These are phyloP conservation scores for Myripristis jacobus DNA, from an alignment of 2,797 vertebrate species.

Conservation along the genomic window DNA sequence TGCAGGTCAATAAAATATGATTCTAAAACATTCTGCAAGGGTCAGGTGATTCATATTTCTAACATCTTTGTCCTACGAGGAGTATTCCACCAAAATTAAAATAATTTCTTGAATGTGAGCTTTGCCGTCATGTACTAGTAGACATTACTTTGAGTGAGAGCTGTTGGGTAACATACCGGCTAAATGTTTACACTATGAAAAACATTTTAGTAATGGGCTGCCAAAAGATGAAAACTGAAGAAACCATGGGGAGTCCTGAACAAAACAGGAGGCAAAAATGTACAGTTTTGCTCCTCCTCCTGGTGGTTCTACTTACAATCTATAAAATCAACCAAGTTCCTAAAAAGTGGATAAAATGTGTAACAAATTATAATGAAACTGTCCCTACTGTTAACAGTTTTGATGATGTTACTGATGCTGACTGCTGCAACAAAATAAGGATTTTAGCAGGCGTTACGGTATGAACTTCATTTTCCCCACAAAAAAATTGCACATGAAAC, in stretches of 20 bases:
- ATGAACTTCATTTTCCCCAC: conserved; percentile 32
- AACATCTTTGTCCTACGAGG: conserved; percentile 3
- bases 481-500: conserved; percentile 55
- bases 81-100: conserved; percentile 18
- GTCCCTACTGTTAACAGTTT: conserved; percentile 4
- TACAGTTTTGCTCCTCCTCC: background rate
- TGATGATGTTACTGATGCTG: background rate
- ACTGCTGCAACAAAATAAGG: conserved; percentile 29
- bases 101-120: background rate
- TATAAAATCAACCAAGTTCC: background rate
- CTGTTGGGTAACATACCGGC: background rate
- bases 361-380: conserved; percentile 42
- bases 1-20: conserved; percentile 37
- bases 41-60: conserved; percentile 10
- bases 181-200: conserved; percentile 6
- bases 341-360: conserved; percentile 15
- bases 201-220: background rate
- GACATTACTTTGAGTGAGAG: background rate
- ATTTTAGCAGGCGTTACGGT: conserved; percentile 1
- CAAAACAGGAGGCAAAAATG: background rate
- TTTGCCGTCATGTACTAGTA: background rate
- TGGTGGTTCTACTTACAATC: background rate
- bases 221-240: background rate
- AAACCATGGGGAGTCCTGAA: conserved; percentile 1
- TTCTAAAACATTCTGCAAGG: conserved; percentile 27